Conservation (phyloP, 2,113 vertebrate species). For the Panthera tigris region DNA sequence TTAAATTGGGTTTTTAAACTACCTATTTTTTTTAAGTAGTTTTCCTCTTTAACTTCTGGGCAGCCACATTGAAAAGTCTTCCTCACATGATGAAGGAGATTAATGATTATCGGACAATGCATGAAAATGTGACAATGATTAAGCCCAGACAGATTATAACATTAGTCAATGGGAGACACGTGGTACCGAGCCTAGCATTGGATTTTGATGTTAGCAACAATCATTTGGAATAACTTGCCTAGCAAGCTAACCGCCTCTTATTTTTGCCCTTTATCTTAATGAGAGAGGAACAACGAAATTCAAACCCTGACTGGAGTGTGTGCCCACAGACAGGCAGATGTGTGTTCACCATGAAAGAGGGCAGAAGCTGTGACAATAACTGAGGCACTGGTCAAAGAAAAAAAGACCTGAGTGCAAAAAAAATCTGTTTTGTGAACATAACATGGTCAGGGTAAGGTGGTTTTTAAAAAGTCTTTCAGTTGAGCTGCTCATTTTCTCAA, state of each 20-base stretch:
- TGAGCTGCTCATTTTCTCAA: neutral
- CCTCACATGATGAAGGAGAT: neutral
- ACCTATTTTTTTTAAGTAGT: neutral
- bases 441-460: neutral
- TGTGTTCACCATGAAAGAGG: neutral
- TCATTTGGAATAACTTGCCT: neutral
- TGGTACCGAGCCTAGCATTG: neutral
- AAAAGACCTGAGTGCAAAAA: neutral
- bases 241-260: neutral
- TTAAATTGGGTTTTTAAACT: conserved; percentile 48
- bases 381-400: neutral
- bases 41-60: neutral
- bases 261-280: neutral
- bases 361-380: fast-evolving
- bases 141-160: neutral
- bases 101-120: neutral
- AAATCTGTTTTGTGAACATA: neutral
- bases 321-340: neutral
- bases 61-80: neutral
- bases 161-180: fast-evolving
- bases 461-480: neutral
- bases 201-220: neutral
- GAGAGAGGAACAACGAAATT: neutral
- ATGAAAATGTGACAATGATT: neutral
- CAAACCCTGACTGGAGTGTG: fast-evolving